These are phyloP conservation scores for Polyommatus icarus DNA, from an alignment of 2,888 invertebrate species.

Conservation along the genomic window DNA sequence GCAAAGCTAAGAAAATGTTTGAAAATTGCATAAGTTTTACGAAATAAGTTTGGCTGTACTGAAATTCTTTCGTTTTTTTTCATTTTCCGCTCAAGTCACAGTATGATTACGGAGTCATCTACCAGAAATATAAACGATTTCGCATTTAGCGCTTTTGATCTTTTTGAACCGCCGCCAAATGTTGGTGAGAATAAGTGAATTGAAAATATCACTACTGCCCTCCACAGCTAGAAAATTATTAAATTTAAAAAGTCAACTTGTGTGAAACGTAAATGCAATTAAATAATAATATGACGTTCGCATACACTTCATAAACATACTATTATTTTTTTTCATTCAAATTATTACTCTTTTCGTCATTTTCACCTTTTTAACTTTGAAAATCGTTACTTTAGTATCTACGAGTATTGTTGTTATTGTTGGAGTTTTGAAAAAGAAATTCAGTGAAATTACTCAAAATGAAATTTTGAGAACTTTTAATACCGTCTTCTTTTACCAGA, in stretches of 20 bases:
- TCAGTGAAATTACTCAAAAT: no score
- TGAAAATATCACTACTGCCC: constrained; percentile 35
- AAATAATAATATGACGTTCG: no score
- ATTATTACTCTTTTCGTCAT: background rate
- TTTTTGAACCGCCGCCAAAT: constrained; percentile 38
- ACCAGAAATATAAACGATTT: constrained; percentile 25
- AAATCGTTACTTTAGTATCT: background rate
- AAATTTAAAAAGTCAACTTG: constrained; percentile 4
- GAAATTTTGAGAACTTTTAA: background rate
- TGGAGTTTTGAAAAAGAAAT: no score
- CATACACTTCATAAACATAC: no score
- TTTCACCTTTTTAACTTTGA: background rate
- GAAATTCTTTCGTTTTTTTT: background rate
- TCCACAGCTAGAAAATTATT: background rate
- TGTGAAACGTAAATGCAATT: no score
- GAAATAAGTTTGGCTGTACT: background rate
- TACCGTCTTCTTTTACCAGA: background rate
- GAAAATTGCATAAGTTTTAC: background rate
- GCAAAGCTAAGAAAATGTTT: background rate
- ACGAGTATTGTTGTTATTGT: no score
- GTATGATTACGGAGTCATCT: constrained; percentile 6
- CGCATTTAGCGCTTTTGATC: constrained; percentile 29
- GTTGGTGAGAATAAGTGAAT: constrained; percentile 36
- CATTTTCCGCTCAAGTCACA: constrained; percentile 1
- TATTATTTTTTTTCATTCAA: background rate